Conservation (phyloP, 2,113 vertebrate species). For the Indicator maculatus region DNA sequence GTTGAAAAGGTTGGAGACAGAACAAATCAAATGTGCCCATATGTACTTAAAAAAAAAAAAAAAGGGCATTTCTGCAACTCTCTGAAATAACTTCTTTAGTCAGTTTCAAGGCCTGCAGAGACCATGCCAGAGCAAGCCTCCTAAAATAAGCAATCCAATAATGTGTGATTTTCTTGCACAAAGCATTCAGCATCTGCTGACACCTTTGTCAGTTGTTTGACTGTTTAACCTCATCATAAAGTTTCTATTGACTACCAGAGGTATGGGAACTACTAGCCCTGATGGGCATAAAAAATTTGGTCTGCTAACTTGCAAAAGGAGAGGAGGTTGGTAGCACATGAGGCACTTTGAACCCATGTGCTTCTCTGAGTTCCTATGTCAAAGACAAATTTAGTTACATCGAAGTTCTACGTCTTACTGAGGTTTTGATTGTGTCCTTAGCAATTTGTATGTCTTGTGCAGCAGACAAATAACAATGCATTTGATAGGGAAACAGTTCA, state of each 20-base stretch:
- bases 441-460: not conserved
- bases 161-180: not conserved
- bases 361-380: not conserved
- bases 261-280: not conserved
- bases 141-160: not conserved
- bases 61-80: not conserved
- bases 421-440: not conserved
- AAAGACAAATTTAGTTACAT: not conserved
- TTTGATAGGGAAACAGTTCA: not conserved
- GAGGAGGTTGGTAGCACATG: accelerated
- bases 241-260: not conserved
- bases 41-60: not conserved
- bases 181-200: not conserved
- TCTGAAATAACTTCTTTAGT: not conserved
- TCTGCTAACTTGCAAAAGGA: not conserved
- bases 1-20: not conserved
- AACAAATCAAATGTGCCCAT: not conserved
- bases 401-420: not conserved
- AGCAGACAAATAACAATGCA: not conserved
- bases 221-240: not conserved
- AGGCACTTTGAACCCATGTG: not conserved
- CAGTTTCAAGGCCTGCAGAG: not conserved
- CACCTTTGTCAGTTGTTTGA: not conserved
- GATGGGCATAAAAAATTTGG: not conserved
- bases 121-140: not conserved